Percentiles rank a stretch among this genome's conserved stretches.
These are phyloP conservation scores for Bicyclus anynana DNA, from an alignment of 1,140 invertebrate species.

Conservation along the genomic window DNA sequence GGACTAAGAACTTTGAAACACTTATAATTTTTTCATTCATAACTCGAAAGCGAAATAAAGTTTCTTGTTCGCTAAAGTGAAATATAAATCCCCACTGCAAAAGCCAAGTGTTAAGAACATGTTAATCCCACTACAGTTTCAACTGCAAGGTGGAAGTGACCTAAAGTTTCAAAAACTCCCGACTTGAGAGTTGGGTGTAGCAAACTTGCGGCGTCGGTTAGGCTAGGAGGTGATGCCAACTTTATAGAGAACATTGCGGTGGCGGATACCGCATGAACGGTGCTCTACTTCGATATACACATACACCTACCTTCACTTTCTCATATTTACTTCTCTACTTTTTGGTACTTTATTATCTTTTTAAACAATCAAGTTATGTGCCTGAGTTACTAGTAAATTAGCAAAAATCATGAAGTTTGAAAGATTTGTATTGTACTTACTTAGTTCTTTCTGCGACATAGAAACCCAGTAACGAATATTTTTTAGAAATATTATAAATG, in stretches of 20 bases:
- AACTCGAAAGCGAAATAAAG: neutral
- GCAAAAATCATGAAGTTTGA: no score
- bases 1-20: neutral
- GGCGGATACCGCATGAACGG: conserved; percentile 5
- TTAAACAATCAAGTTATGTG: no score
- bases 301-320: no score
- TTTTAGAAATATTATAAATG: no score
- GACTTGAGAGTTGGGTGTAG: conserved; percentile 45
- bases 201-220: conserved; percentile 49
- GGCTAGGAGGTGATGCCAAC: conserved; percentile 40
- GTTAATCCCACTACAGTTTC: conserved; percentile 32
- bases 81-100: conserved; percentile 20
- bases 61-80: conserved; percentile 4
- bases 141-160: conserved; percentile 37
- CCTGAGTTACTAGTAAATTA: no score
- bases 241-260: conserved; percentile 59
- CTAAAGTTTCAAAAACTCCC: conserved; percentile 46
- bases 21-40: neutral
- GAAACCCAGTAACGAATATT: no score
- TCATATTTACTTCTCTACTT: no score
- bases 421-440: no score
- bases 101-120: conserved; percentile 33
- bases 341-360: no score
- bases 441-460: no score
- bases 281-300: conserved; percentile 37